Evolutionary conservation across 2,888 invertebrate species (phyloP).

Genomic region (Andrena camellia): DNA sequence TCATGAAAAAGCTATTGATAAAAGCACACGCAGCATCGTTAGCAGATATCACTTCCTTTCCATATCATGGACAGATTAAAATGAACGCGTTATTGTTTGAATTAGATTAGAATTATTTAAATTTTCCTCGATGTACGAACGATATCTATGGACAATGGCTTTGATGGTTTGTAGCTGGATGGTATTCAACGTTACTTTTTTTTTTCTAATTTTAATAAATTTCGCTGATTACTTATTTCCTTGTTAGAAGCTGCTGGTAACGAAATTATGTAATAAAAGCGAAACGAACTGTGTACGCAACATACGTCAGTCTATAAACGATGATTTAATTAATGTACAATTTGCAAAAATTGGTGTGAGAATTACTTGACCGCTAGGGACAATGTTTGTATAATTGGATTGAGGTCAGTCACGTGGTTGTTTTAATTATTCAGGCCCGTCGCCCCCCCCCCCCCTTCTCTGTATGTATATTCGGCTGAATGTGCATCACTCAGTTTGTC

Average conservation of each 20-base stretch:
- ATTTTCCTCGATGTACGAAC: background rate
- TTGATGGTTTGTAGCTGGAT: background rate
- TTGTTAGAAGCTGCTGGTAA: constrained; percentile 38
- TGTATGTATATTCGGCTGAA: constrained; percentile 37
- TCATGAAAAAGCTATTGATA: constrained; percentile 2
- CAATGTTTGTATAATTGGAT: constrained; percentile 61
- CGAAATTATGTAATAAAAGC: constrained; percentile 56
- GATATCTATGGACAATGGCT: background rate
- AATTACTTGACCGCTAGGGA: constrained; percentile 63
- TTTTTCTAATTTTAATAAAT: constrained; percentile 17
- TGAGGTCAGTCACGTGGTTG: constrained; percentile 61
- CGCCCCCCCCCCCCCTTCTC: constrained; percentile 11
- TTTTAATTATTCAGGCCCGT: constrained; percentile 46
- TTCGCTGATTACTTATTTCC: constrained; percentile 50
- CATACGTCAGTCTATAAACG: constrained; percentile 59
- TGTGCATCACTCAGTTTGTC: constrained; percentile 40
- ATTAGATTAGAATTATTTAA: background rate
- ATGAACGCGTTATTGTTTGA: background rate
- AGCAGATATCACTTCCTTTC: background rate
- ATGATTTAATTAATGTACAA: constrained; percentile 75
- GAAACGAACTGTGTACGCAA: constrained; percentile 44
- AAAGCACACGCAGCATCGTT: background rate
- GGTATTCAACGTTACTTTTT: background rate
- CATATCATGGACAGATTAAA: background rate
- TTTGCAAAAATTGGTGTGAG: constrained; percentile 77